phyloP scores from a whole-genome alignment of 2,113 vertebrate species.

The Rhinichthys klamathensis region DNA sequence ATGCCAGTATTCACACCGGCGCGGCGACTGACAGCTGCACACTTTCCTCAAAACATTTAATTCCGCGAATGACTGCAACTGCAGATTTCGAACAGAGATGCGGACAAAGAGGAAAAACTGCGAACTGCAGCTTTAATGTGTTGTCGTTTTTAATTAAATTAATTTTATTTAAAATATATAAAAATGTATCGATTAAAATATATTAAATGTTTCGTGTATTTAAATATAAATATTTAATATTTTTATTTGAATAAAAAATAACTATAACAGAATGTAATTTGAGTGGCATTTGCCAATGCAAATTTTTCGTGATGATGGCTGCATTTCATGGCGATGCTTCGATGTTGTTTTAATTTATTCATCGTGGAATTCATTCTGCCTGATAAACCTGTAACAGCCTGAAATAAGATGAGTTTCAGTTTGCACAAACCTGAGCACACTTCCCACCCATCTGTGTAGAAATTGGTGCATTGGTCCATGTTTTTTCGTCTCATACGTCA shows the following conservation, averaged over 20 bases:
- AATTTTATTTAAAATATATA: neutral
- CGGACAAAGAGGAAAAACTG: no score
- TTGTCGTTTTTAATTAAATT: neutral
- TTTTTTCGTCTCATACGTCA: neutral
- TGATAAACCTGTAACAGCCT: neutral
- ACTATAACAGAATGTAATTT: neutral
- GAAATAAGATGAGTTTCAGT: constrained; percentile 19
- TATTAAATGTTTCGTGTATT: neutral
- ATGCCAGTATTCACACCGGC: no score
- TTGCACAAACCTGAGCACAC: constrained; percentile 12
- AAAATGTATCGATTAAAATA: neutral
- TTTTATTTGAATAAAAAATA: neutral
- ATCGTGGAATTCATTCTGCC: neutral
- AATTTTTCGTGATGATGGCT: neutral
- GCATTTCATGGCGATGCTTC: neutral
- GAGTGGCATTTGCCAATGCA: neutral
- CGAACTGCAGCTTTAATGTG: neutral
- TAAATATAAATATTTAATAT: neutral
- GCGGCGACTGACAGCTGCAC: no score
- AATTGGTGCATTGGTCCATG: constrained; percentile 24
- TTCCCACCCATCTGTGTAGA: constrained; percentile 29
- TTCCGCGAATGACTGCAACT: no score
- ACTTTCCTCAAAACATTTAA: no score
- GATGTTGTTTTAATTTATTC: neutral
- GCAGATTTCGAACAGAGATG: no score